phyloP scores from a whole-genome alignment of 2,113 vertebrate species.

The Plotosus lineatus region DNA sequence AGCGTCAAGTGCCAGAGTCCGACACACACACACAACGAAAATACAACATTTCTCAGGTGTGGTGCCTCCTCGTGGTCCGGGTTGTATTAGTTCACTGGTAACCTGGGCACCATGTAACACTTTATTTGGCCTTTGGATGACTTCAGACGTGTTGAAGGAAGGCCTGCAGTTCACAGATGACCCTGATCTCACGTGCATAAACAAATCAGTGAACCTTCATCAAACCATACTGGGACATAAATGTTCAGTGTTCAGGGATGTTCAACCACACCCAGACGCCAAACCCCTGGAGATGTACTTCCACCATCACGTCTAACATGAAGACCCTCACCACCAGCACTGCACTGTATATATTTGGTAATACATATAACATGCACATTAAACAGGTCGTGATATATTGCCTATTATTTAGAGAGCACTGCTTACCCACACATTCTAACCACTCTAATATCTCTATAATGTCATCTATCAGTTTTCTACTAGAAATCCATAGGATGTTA shows the following conservation, averaged over 20 bases:
- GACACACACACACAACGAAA: conserved; percentile 8
- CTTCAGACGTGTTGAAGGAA: background rate
- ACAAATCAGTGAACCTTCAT: background rate
- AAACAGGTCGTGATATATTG: background rate
- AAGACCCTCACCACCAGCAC: conserved; percentile 12
- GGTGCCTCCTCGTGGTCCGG: background rate
- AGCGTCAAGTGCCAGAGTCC: conserved; percentile 5
- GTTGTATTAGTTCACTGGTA: background rate
- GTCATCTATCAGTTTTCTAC: background rate
- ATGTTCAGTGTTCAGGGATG: background rate
- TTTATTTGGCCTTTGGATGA: background rate
- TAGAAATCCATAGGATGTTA: background rate
- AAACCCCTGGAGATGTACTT: background rate
- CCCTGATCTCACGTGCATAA: conserved; percentile 4
- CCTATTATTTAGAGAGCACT: background rate
- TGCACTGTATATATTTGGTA: conserved; percentile 16
- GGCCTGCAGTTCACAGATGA: conserved; percentile 11
- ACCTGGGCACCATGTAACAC: background rate
- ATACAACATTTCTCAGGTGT: conserved; percentile 1
- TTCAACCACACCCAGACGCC: conserved; percentile 6
- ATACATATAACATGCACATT: no score
- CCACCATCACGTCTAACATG: conserved; percentile 9
- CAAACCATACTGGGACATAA: conserved; percentile 13
- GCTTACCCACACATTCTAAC: background rate
- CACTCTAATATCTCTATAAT: background rate